Evolutionary conservation across 2,888 invertebrate genomes (phyloP).

Genomic region (Cephus runcator): DNA sequence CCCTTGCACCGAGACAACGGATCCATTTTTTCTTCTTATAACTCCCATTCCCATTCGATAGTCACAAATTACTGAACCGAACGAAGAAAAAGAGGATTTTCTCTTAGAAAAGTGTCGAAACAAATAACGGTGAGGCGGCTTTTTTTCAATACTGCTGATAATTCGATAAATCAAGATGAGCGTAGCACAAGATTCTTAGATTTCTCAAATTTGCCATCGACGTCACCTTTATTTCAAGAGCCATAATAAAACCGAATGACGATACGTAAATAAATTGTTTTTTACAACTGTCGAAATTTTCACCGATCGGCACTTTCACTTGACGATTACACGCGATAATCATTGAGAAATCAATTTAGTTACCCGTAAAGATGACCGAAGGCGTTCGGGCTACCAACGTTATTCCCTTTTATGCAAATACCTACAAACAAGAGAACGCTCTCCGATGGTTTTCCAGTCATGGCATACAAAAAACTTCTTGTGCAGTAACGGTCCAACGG

Average conservation of each 20-base stretch:
- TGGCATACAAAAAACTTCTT: slow-evolving; percentile 44
- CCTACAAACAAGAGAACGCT: slow-evolving; percentile 18
- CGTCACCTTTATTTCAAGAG: background rate
- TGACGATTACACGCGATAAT: background rate
- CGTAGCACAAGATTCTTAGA: background rate
- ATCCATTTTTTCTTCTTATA: background rate
- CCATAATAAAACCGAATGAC: background rate
- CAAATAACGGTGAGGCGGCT: background rate
- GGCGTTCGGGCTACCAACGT: slow-evolving; percentile 4
- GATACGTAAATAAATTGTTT: background rate
- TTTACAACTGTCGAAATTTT: background rate
- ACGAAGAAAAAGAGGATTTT: background rate
- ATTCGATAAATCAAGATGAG: background rate
- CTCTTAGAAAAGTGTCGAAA: background rate
- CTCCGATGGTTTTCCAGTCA: slow-evolving; percentile 25
- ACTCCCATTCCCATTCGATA: background rate
- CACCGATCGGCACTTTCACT: background rate
- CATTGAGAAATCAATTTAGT: background rate
- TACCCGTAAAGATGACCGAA: background rate
- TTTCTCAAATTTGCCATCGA: background rate
- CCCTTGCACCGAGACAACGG: background rate
- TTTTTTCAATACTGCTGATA: background rate
- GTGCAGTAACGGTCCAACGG: slow-evolving; percentile 49
- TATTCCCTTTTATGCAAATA: slow-evolving; percentile 22
- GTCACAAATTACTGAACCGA: background rate